A percentile compares a stretch with the other conserved stretches of the same genome.
Conservation (phyloP, 2,888 invertebrate species). For the Tetranychus piercei region DNA sequence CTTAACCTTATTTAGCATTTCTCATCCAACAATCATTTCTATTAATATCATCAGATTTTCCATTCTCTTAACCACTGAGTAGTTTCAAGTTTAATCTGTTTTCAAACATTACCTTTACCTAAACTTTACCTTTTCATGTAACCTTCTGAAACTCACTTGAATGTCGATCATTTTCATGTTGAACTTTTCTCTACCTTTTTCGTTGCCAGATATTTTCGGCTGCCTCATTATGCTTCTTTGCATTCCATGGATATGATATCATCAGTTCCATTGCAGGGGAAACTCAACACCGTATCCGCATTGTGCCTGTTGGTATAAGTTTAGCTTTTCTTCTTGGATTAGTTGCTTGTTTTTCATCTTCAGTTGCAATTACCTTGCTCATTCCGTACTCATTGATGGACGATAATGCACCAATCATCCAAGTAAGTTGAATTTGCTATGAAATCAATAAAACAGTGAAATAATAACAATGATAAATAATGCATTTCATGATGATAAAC, state of each 20-base stretch:
- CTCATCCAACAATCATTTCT: background rate
- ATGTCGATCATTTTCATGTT: too few species aligned
- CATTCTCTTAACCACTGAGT: background rate
- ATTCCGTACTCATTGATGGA: conserved; percentile 24
- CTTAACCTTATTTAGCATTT: background rate
- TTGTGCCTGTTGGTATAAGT: conserved; percentile 23
- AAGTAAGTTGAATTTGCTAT: background rate
- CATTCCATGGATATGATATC: conserved; percentile 26
- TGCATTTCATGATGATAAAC: too few species aligned
- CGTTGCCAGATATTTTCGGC: conserved; percentile 25
- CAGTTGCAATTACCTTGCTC: conserved; percentile 24
- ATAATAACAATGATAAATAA: background rate
- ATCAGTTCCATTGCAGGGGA: conserved; percentile 24
- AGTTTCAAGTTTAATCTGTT: too few species aligned
- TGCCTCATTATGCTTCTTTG: conserved; percentile 24
- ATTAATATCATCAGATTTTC: background rate
- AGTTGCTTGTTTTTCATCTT: conserved; percentile 22
- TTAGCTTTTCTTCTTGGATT: conserved; percentile 25
- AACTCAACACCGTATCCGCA: conserved; percentile 20
- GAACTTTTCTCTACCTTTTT: conserved; percentile 1
- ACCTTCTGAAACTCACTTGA: too few species aligned
- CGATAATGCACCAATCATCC: conserved; percentile 20
- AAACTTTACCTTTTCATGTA: too few species aligned
- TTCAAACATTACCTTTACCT: too few species aligned
- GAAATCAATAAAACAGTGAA: background rate